Percentiles rank a stretch among this genome's conserved stretches.
phyloP scores from a whole-genome alignment of 2,113 vertebrate species.

The Silurus meridionalis region DNA sequence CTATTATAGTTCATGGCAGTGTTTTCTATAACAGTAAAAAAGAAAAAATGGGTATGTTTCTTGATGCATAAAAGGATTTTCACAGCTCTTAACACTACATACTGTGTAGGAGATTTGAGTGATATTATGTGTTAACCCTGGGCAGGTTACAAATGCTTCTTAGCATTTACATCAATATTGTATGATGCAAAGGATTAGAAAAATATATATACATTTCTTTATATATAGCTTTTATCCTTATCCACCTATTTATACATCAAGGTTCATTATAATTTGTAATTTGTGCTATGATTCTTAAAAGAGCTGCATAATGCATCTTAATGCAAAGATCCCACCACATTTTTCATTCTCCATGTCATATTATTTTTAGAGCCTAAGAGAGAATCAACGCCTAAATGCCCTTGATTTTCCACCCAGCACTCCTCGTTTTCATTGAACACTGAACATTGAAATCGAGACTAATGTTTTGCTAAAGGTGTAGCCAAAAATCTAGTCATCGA shows the following conservation, averaged over 20 bases:
- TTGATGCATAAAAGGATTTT: slow-evolving; percentile 35
- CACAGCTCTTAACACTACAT: slow-evolving; percentile 16
- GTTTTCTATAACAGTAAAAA: background rate
- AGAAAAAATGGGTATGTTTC: slow-evolving; percentile 1
- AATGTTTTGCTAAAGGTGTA: background rate
- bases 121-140: slow-evolving; percentile 13
- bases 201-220: background rate
- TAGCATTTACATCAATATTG: slow-evolving; percentile 23
- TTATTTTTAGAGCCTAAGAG: slow-evolving; percentile 3
- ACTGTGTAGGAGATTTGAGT: background rate
- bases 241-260: background rate
- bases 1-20: slow-evolving; percentile 28
- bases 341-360: background rate
- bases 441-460: background rate
- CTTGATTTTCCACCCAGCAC: background rate
- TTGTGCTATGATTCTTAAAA: background rate
- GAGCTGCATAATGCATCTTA: background rate
- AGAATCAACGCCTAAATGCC: background rate
- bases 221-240: background rate
- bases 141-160: background rate
- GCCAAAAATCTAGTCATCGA: background rate
- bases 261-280: background rate
- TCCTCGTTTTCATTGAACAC: background rate
- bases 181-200: background rate
- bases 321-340: background rate